These are phyloP conservation scores for Salminus brasiliensis DNA, from an alignment of 2,113 vertebrate species.

Conservation along the genomic window DNA sequence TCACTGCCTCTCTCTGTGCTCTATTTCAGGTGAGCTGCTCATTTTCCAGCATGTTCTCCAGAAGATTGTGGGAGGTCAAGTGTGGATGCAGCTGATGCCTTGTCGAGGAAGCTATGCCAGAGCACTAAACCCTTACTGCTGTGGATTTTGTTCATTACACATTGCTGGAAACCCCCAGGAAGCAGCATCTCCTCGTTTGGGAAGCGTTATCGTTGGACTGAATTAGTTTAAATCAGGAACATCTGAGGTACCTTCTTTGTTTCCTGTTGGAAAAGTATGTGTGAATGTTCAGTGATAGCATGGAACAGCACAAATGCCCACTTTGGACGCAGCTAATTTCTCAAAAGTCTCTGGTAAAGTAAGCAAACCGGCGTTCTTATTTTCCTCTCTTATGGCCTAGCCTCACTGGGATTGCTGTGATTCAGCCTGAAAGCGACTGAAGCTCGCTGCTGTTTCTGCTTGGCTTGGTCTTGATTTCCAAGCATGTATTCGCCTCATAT, in stretches of 20 bases:
- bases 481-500: background rate
- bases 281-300: background rate
- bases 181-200: background rate
- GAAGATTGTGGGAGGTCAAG: constrained; percentile 20
- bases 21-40: constrained; percentile 33
- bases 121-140: background rate
- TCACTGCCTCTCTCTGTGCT: constrained; percentile 9
- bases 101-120: background rate
- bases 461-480: constrained; percentile 5
- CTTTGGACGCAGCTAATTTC: background rate
- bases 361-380: background rate
- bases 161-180: background rate
- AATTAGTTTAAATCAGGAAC: background rate
- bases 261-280: background rate
- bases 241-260: background rate
- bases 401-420: background rate
- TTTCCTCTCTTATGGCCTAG: background rate
- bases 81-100: background rate
- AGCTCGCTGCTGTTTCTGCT: background rate
- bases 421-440: background rate
- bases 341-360: background rate
- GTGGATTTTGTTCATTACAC: background rate
- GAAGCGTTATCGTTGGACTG: background rate
- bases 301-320: background rate
- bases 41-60: constrained; percentile 11